Evolutionary conservation across 2,888 invertebrate genomes (phyloP).

Genomic region (Dascillus cervinus): DNA sequence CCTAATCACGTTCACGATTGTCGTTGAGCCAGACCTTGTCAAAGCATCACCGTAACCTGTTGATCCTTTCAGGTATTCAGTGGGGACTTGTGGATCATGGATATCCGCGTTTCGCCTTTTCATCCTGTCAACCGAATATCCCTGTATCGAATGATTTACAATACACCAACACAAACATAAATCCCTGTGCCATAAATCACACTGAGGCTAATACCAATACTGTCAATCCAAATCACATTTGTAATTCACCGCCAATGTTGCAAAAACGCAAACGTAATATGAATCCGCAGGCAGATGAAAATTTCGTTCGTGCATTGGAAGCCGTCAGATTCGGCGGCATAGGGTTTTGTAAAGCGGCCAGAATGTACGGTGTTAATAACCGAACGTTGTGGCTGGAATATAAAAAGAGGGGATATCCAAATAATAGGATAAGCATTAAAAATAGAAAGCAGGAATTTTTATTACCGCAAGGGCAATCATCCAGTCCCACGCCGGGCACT

Average conservation of each 20-base stretch:
- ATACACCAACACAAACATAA: constrained; percentile 21
- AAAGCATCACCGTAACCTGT: constrained; percentile 23
- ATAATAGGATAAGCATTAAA: constrained; percentile 70
- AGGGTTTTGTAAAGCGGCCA: constrained; percentile 78
- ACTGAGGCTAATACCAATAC: constrained; percentile 6
- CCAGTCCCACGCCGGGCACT: constrained; percentile 31
- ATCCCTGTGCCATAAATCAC: constrained; percentile 21
- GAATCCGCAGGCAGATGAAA: constrained; percentile 77
- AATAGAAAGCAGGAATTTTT: constrained; percentile 60
- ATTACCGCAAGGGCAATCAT: constrained; percentile 41
- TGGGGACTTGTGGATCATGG: constrained; percentile 80
- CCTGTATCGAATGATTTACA: constrained; percentile 39
- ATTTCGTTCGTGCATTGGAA: constrained; percentile 72
- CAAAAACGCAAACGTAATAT: constrained; percentile 64
- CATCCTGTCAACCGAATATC: constrained; percentile 52
- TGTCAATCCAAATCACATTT: constrained; percentile 14
- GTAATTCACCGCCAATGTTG: constrained; percentile 39
- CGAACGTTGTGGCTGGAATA: constrained; percentile 79
- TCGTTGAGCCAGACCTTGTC: constrained; percentile 40
- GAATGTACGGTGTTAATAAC: constrained; percentile 79
- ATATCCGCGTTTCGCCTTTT: constrained; percentile 57
- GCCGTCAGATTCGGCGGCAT: constrained; percentile 77
- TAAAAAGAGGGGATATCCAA: constrained; percentile 76
- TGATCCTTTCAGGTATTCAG: constrained; percentile 60
- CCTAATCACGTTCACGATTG: constrained; percentile 33